Evolutionary conservation across 1,140 invertebrate species (phyloP), one percentile per base, ranked within the genome.

Genomic region (Bradysia coprophila): DNA sequence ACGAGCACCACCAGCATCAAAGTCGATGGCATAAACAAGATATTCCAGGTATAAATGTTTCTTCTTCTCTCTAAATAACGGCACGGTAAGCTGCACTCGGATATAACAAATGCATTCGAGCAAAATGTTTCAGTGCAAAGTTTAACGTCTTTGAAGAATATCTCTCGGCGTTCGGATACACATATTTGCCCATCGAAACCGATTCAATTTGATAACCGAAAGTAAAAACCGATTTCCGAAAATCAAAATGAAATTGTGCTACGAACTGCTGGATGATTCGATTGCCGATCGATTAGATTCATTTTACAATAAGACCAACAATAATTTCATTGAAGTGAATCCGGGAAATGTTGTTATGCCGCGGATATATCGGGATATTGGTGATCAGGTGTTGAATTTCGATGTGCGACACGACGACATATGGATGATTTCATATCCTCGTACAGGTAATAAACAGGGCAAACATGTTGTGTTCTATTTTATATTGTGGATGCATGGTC

Each of bases 361-460:
- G 1, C 67, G 72, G 1, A 69, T 73, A 44, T 83, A 70, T 46
- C 63, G 71, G 39, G 69, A 73, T 8, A 68, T 78, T n/a, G 78
- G 72, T 0, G 66, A 75, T 44, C 70, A 71, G 44, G 80, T 85
- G 33, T 56, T 75, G 15, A 69, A 79, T 42, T 63, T 80, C 41
- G 62, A 73, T 23, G 65, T 86, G 2, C 63, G 72, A 24, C 62
- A 76, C 3, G 75, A 77, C 46, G 83, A 89, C 50, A 67, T 85
- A 0, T 88, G 81, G 79, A 61, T 88, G 53, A 68, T 83, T 18
- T 86, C 82, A 8, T 86, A 75, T 65, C 83, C 84, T 1, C 71
- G 84, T 49, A 85, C 83, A 46, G 80, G 81, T 80, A 59, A 64
- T 59, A 52, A 37, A 48, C 40, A 21, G 21, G n/a, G n/a, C n/a